These are phyloP conservation scores for Phengaris alcon DNA, from an alignment of 2,888 invertebrate species.

Conservation along the genomic window DNA sequence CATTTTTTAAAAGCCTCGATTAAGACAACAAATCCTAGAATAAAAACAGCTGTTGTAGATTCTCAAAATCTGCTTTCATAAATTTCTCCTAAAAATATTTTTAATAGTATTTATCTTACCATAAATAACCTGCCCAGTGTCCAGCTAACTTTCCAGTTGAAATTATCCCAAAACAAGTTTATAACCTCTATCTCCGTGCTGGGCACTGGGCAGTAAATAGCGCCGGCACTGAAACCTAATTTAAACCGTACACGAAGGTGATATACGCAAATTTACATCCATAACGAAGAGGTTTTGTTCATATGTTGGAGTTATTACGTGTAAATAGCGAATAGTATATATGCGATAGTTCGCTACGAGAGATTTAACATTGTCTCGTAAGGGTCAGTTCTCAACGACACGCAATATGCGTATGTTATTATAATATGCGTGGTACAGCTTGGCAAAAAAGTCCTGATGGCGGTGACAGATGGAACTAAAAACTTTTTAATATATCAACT, in stretches of 20 bases:
- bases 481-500: too few relatives aligned
- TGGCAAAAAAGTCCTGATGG: too few relatives aligned
- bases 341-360: neutral
- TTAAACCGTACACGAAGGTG: conserved; percentile 6
- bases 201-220: neutral
- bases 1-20: too few relatives aligned
- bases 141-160: neutral
- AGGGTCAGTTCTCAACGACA: too few relatives aligned
- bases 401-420: too few relatives aligned
- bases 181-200: neutral
- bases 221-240: conserved; percentile 1
- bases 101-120: neutral
- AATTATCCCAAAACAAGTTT: conserved; percentile 3
- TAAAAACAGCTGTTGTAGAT: neutral
- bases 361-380: too few relatives aligned
- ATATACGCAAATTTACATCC: conserved; percentile 15
- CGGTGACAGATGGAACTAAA: too few relatives aligned
- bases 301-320: neutral
- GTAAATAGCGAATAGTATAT: neutral
- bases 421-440: too few relatives aligned
- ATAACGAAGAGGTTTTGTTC: conserved; percentile 6
- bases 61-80: neutral
- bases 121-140: neutral
- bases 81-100: neutral
- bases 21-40: neutral